Conservation (phyloP, 2,113 vertebrate genomes). For the Myiozetetes cayanensis region DNA sequence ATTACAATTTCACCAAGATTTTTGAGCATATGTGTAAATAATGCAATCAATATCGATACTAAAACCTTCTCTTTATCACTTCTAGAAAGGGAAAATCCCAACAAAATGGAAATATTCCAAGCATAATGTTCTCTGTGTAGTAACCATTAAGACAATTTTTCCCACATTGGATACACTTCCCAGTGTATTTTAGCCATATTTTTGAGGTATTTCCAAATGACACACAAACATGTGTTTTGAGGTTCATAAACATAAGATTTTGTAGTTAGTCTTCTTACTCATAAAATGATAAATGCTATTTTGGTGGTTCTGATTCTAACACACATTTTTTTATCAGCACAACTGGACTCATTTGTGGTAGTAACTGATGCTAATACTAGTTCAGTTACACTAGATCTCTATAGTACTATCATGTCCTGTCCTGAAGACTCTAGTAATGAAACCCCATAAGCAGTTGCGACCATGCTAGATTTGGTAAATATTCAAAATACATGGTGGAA, state of each 20-base stretch:
- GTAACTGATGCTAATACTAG: not conserved
- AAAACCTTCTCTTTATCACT: not conserved
- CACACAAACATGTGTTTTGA: not conserved
- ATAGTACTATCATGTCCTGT: not conserved
- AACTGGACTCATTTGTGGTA: not conserved
- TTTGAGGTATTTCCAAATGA: not conserved
- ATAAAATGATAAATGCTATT: not conserved
- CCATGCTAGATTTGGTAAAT: not conserved
- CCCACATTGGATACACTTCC: not conserved
- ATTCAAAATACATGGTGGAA: not conserved
- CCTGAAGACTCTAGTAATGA: not conserved
- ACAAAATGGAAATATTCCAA: not conserved
- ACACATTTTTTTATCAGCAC: not conserved
- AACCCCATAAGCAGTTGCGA: not conserved
- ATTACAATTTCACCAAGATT: not conserved
- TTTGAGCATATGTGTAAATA: not conserved
- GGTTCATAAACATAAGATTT: not conserved
- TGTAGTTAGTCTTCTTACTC: not conserved
- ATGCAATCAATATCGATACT: not conserved
- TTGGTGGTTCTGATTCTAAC: not conserved
- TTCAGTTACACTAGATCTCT: not conserved
- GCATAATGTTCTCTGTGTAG: not conserved
- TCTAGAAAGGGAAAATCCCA: not conserved
- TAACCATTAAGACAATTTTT: not conserved
- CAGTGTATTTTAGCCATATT: not conserved